phyloP scores from a whole-genome alignment of 2,888 invertebrate species.

The Phragmatobia fuliginosa region DNA sequence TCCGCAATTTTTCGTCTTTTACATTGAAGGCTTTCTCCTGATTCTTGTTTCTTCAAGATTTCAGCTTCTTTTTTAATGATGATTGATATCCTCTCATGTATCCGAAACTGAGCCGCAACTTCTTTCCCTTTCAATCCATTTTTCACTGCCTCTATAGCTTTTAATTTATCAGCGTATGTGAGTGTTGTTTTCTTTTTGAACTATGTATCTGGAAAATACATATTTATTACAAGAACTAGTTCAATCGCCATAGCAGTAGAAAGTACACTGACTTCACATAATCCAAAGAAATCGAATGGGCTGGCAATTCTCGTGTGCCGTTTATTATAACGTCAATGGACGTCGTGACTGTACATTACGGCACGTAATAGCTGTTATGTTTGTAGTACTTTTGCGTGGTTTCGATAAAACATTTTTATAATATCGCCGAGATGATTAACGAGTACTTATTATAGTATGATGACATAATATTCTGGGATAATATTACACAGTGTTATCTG shows the following conservation, averaged over 20 bases:
- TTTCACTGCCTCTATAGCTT: too few relatives aligned
- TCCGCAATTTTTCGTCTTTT: too few relatives aligned
- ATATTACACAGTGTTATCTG: neutral
- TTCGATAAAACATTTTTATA: neutral
- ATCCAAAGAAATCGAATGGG: conserved; percentile 30
- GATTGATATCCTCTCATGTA: too few relatives aligned
- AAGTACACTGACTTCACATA: conserved; percentile 34
- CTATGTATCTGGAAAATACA: conserved; percentile 15
- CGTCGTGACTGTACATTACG: conserved; percentile 5
- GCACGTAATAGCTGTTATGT: conserved; percentile 15
- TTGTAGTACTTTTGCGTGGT: neutral
- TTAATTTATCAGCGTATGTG: too few relatives aligned
- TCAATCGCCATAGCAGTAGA: conserved; percentile 23
- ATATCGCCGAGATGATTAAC: neutral
- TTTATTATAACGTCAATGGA: conserved; percentile 5
- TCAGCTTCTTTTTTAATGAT: too few relatives aligned
- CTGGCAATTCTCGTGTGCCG: conserved; percentile 4
- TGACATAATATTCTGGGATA: neutral
- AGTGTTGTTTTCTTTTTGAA: too few relatives aligned
- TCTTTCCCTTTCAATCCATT: too few relatives aligned
- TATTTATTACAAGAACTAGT: conserved; percentile 17
- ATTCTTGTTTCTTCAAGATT: too few relatives aligned
- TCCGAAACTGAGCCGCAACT: too few relatives aligned
- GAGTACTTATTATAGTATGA: neutral
- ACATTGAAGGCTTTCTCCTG: too few relatives aligned